Evolutionary conservation across 1,140 invertebrate species (phyloP).

Genomic region (Pseudachorutes palmiensis): DNA sequence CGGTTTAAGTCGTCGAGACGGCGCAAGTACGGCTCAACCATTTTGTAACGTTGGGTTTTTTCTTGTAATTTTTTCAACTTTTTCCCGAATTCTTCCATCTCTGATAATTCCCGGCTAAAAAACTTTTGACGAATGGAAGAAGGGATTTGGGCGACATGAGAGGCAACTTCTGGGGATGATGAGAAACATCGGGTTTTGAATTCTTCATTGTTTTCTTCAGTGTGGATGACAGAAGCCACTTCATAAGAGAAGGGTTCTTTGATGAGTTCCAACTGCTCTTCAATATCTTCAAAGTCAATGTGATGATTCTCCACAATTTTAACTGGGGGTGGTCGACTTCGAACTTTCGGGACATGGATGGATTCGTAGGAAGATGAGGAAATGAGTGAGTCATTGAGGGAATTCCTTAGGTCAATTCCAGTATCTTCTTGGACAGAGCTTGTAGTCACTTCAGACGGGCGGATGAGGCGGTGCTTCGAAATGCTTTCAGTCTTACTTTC

Average conservation of each 20-base stretch:
- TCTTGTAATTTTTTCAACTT: conserved; percentile 31
- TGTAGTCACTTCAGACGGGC: no score
- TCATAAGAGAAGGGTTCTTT: background rate
- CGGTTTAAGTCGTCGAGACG: conserved; percentile 21
- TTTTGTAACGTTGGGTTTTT: conserved; percentile 25
- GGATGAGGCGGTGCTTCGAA: no score
- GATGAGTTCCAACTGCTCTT: background rate
- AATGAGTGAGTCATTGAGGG: background rate
- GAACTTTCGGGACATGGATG: conserved; percentile 1
- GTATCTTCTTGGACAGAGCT: background rate
- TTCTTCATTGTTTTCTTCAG: background rate
- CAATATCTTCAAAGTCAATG: background rate
- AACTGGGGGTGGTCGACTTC: background rate
- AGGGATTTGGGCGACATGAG: background rate
- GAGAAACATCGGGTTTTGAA: background rate
- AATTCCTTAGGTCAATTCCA: background rate
- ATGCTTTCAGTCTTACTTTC: background rate
- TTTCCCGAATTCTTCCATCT: conserved; percentile 33
- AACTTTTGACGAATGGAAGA: conserved; percentile 17
- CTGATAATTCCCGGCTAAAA: conserved; percentile 26
- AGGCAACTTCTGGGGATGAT: background rate
- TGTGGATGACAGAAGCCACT: background rate
- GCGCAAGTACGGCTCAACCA: conserved; percentile 30
- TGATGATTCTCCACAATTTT: background rate
- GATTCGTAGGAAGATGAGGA: conserved; percentile 29